A percentile compares a stretch with the other conserved stretches of the same genome.
These are phyloP conservation scores for Ceratothoa steindachneri DNA, from an alignment of 2,888 invertebrate species.

Conservation along the genomic window DNA sequence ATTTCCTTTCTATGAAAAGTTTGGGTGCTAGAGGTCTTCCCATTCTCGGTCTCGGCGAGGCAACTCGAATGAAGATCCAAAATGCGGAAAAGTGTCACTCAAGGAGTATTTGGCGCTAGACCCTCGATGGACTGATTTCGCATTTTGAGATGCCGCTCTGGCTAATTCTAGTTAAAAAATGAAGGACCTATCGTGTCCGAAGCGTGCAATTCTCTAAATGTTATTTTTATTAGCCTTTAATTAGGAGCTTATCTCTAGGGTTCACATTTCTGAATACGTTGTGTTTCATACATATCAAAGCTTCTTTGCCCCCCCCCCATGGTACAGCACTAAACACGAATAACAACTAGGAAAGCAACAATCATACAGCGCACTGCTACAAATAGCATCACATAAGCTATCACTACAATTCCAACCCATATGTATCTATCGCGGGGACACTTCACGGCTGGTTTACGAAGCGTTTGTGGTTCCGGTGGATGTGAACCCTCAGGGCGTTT, in stretches of 20 bases:
- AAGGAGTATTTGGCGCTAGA: not conserved
- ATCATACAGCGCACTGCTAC: constrained; percentile 45
- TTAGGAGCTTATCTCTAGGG: not conserved
- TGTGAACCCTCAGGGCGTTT: constrained; percentile 47
- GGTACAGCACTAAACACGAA: constrained; percentile 26
- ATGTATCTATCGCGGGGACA: constrained; percentile 20
- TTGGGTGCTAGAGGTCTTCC: not conserved
- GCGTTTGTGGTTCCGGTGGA: constrained; percentile 48
- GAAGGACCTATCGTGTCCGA: too few species aligned
- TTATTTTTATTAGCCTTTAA: too few species aligned
- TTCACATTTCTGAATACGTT: constrained; percentile 4
- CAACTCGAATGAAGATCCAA: not conserved
- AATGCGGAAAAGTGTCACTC: not conserved
- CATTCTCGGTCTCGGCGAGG: not conserved
- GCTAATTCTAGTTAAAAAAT: too few species aligned
- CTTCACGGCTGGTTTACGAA: constrained; percentile 32
- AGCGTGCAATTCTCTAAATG: too few species aligned
- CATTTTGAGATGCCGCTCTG: not conserved
- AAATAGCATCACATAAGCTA: constrained; percentile 45
- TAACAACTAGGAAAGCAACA: constrained; percentile 38
- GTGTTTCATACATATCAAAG: constrained; percentile 12
- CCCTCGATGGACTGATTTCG: not conserved
- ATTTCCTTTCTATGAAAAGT: not conserved
- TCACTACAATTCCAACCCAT: constrained; percentile 43
- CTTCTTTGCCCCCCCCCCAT: not conserved